phyloP scores from a whole-genome alignment of 2,888 invertebrate species.

The Lymantria monacha region DNA sequence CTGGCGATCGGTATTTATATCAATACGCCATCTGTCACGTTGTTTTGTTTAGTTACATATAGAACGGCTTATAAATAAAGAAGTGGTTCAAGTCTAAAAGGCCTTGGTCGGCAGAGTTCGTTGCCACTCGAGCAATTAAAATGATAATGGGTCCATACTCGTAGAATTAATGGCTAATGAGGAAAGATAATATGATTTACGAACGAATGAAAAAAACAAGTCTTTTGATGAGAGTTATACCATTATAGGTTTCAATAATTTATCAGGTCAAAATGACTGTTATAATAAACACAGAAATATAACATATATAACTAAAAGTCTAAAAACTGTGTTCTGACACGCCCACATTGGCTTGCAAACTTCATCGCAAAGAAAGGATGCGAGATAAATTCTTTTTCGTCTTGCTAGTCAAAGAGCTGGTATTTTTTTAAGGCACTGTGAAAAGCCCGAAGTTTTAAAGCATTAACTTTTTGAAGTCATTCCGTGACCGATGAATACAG shows the following conservation, averaged over 20 bases:
- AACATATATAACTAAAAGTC: neutral
- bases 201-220: slow-evolving; percentile 4
- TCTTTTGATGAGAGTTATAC: neutral
- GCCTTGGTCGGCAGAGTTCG: slow-evolving; percentile 39
- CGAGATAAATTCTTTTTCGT: too few species aligned
- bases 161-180: slow-evolving; percentile 20
- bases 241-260: neutral
- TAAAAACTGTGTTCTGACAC: neutral
- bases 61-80: slow-evolving; percentile 1
- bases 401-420: too few species aligned
- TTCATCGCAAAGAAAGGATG: too few species aligned
- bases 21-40: neutral
- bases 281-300: too few species aligned
- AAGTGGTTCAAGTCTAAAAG: slow-evolving; percentile 24
- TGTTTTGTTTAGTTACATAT: neutral
- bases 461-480: too few species aligned
- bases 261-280: neutral
- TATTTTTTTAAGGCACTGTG: too few species aligned
- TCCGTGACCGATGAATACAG: too few species aligned
- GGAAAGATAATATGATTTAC: slow-evolving; percentile 10
- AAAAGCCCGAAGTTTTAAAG: too few species aligned
- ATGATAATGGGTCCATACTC: slow-evolving; percentile 29
- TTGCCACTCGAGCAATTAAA: slow-evolving; percentile 36
- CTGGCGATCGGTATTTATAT: too few species aligned
- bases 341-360: neutral